These are phyloP conservation scores for Tachycineta bicolor DNA, from an alignment of 2,113 vertebrate species.

Conservation along the genomic window DNA sequence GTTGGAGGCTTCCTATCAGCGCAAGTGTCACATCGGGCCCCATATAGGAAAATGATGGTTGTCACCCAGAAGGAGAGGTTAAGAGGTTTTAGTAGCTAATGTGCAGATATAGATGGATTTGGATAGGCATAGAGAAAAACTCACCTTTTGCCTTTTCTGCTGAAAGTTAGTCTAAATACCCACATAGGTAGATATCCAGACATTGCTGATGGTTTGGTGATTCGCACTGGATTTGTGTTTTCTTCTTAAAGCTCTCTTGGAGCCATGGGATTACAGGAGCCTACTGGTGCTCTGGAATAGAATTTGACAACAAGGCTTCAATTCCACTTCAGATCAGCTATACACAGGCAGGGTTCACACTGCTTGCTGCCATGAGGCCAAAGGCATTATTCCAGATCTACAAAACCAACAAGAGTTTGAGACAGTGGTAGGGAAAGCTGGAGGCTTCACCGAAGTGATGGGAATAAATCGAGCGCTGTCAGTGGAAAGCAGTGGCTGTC, in stretches of 20 bases:
- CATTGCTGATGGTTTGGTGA: not conserved
- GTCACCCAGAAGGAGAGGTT: not conserved
- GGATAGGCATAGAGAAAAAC: not conserved
- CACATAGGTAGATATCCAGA: fast-evolving
- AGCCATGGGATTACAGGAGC: not conserved
- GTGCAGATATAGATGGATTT: not conserved
- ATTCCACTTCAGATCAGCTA: not conserved
- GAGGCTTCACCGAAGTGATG: not conserved
- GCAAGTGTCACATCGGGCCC: fast-evolving
- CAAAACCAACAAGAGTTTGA: not conserved
- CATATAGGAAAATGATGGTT: fast-evolving
- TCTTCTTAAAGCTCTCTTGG: not conserved
- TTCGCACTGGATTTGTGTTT: not conserved
- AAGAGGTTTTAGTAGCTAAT: not conserved
- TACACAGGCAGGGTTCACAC: not conserved
- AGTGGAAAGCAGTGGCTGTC: not conserved
- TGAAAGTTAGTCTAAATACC: not conserved
- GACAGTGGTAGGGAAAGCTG: not conserved
- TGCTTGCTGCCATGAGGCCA: not conserved
- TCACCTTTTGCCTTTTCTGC: not conserved
- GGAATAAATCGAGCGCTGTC: fast-evolving
- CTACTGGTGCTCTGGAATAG: not conserved
- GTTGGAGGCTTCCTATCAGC: not conserved
- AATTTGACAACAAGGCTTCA: not conserved
- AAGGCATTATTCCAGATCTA: not conserved